Evolutionary conservation across 2,888 invertebrate species (phyloP).

Genomic region (Biston stratarius): DNA sequence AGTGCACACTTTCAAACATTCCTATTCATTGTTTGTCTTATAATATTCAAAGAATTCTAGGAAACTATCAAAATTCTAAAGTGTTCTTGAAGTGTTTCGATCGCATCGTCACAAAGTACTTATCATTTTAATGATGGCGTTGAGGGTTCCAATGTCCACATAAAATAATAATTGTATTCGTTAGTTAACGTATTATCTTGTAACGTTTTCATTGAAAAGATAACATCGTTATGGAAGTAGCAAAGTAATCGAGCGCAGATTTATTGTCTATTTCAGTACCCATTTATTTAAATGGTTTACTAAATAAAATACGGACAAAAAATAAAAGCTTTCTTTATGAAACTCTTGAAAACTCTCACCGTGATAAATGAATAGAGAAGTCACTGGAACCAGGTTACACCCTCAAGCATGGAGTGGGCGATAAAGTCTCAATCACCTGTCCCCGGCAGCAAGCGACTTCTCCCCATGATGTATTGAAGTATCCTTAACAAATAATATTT

Average conservation of each 20-base stretch:
- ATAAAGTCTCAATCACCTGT: constrained; percentile 79
- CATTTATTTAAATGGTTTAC: neutral
- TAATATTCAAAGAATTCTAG: constrained; percentile 19
- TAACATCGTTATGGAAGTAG: constrained; percentile 17
- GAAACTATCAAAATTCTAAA: constrained; percentile 19
- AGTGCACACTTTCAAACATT: constrained; percentile 48
- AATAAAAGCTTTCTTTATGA: constrained; percentile 42
- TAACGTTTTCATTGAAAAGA: constrained; percentile 21
- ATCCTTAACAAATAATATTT: constrained; percentile 64
- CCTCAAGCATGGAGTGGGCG: constrained; percentile 59
- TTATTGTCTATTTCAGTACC: constrained; percentile 1
- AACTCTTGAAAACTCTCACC: constrained; percentile 55
- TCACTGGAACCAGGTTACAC: constrained; percentile 68
- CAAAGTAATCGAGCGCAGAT: constrained; percentile 8
- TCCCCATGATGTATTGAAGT: constrained; percentile 56
- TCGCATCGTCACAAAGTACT: constrained; percentile 35
- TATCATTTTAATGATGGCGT: constrained; percentile 38
- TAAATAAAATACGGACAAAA: constrained; percentile 4
- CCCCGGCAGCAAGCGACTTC: constrained; percentile 66
- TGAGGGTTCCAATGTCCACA: constrained; percentile 29
- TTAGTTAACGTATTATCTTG: constrained; percentile 16
- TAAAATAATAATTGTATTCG: constrained; percentile 34
- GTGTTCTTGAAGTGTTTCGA: constrained; percentile 32
- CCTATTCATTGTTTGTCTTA: constrained; percentile 48
- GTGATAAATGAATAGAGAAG: constrained; percentile 69